Conservation (phyloP, 2,797 vertebrate genomes). For the Toxotes lorentzi region DNA sequence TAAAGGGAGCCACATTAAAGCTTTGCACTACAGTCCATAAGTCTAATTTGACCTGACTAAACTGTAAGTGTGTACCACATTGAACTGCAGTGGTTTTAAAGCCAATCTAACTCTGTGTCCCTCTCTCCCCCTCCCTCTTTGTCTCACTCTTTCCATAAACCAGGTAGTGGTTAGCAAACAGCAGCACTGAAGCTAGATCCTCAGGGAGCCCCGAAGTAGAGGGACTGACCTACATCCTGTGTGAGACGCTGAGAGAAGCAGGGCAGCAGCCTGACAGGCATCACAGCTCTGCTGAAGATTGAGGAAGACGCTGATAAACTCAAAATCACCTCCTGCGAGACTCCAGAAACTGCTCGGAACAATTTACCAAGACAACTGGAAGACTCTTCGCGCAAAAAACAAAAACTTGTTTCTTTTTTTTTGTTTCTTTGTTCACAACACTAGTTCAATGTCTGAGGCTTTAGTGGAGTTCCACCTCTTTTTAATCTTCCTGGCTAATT, state of each 20-base stretch:
- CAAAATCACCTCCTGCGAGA: constrained; percentile 46
- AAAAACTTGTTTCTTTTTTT: constrained; percentile 52
- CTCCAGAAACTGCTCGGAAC: constrained; percentile 42
- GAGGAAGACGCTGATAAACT: constrained; percentile 57
- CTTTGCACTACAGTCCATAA: constrained; percentile 20
- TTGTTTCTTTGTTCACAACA: constrained; percentile 51
- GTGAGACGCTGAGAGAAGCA: constrained; percentile 55
- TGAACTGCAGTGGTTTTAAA: constrained; percentile 36
- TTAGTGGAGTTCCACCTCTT: constrained; percentile 84
- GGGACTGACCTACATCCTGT: constrained; percentile 73
- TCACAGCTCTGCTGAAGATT: constrained; percentile 56
- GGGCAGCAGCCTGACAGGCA: constrained; percentile 55
- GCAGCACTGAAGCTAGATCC: constrained; percentile 58
- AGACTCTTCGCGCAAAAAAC: constrained; percentile 38
- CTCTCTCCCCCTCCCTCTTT: constrained; percentile 24
- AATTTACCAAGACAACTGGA: constrained; percentile 36
- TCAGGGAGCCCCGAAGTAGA: constrained; percentile 64
- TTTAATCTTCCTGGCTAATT: constrained; percentile 83
- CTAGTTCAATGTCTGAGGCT: constrained; percentile 82
- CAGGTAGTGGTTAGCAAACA: constrained; percentile 64
- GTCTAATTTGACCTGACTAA: constrained; percentile 29
- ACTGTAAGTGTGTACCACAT: constrained; percentile 36
- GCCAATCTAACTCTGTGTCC: constrained; percentile 38
- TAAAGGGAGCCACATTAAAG: constrained; percentile 1
- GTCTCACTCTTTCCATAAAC: constrained; percentile 59